Percentiles rank a stretch among this genome's conserved stretches.
Conservation (phyloP, 2,113 vertebrate genomes). For the Eclectus roratus region DNA sequence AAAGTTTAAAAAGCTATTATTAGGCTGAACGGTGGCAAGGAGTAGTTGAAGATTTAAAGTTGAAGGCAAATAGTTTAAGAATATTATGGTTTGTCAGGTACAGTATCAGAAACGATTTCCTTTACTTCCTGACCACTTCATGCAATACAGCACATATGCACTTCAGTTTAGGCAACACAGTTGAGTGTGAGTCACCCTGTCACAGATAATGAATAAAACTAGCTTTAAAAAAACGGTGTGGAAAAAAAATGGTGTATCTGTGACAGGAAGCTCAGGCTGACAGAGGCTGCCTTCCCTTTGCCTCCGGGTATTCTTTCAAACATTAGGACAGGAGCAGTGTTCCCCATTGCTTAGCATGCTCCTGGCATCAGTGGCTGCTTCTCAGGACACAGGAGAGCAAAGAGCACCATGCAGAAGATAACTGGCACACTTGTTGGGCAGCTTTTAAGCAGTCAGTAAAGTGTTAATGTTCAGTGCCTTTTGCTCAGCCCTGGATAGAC, state of each 20-base stretch:
- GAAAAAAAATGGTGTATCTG: not conserved
- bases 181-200: not conserved
- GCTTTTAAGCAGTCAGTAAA: not conserved
- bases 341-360: not conserved
- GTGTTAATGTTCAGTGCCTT: slow-evolving; percentile 1
- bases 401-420: not conserved
- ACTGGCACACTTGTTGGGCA: not conserved
- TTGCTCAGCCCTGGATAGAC: not conserved
- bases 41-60: not conserved
- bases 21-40: not conserved
- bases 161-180: not conserved
- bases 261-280: not conserved
- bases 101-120: not conserved
- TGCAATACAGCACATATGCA: fast-evolving
- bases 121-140: not conserved
- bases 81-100: not conserved
- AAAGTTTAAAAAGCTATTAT: not conserved
- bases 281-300: not conserved
- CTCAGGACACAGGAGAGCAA: not conserved
- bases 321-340: not conserved
- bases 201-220: not conserved
- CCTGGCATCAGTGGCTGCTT: not conserved
- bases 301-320: not conserved
- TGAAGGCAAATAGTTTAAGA: not conserved
- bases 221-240: not conserved